phyloP scores from a whole-genome alignment of 2,888 invertebrate genomes.

The Archips crataeganus region DNA sequence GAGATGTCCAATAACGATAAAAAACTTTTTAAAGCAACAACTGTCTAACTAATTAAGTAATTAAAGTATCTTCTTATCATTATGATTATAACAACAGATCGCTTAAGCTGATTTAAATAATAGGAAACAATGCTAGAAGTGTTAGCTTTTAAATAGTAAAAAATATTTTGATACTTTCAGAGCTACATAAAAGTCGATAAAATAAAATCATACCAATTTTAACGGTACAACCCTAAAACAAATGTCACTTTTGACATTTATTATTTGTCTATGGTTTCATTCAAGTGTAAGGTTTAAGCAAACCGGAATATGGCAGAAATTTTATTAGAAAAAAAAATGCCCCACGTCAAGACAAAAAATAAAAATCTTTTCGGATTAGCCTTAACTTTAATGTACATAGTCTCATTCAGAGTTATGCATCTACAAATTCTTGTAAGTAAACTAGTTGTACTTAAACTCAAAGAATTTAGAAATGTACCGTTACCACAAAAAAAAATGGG shows the following conservation, averaged over 20 bases:
- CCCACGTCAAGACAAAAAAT: neutral
- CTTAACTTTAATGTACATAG: neutral
- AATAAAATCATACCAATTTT: neutral
- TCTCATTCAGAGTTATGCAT: neutral
- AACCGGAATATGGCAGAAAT: neutral
- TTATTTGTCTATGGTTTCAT: conserved; percentile 26
- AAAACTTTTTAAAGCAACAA: neutral
- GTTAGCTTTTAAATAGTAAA: too few species aligned
- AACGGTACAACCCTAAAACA: conserved; percentile 14
- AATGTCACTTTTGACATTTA: conserved; percentile 31
- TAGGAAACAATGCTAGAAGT: neutral
- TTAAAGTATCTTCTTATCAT: too few species aligned
- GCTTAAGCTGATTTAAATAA: neutral
- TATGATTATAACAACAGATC: too few species aligned
- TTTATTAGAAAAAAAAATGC: neutral
- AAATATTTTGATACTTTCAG: too few species aligned
- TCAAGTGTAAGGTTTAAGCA: conserved; percentile 14
- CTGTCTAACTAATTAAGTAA: too few species aligned
- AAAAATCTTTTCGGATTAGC: neutral
- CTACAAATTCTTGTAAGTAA: neutral
- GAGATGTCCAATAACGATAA: conserved; percentile 11
- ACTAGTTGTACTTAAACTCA: conserved; percentile 11
- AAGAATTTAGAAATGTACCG: conserved; percentile 32
- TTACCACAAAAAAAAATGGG: conserved; percentile 31
- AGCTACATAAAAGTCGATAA: conserved; percentile 5